Evolutionary conservation across 2,113 vertebrate species (phyloP), one percentile per base, ranked within the genome.

Genomic region (Aramus guarauna): DNA sequence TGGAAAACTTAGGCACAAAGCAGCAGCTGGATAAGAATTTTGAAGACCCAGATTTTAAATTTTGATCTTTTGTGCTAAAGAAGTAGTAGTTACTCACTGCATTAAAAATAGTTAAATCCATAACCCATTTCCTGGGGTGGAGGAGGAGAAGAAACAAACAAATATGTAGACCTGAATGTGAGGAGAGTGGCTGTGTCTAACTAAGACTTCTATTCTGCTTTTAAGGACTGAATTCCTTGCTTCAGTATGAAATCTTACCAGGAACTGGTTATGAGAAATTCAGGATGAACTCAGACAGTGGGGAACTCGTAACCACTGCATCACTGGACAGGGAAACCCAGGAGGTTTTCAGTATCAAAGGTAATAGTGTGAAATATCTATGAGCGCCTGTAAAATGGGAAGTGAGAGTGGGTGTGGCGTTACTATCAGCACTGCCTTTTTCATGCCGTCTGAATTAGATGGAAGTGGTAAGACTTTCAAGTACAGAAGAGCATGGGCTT

Each of bases 241-340:
- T 99, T 95, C 98, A 60, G 56, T 99, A 99, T 98, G 98, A 99
- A 97, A 98, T 99, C 82, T 75, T 99, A 91, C 98, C 99, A 4
- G 98, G 98, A n/a, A 47, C 97, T 11, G 98, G 98, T n/a, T 99
- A 98, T 89, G 98, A 97, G 79, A 96, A 98, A 73, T 99, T 99
- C 85, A 96, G 96, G 95, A 98, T 99, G 85, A 98, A 98, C 95
- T 96, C 96, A 0, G 95, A 98, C 62, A 99, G 97, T 16, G 99
- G 99, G 56, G 98, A 99, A 85, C 96, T 99, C 3, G 34, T 96
- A 85, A 99, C 99, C 56, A 41, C 97, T 62, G 91, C 97, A 47
- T 91, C 91, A 32, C 97, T 99, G 92, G 99, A 99, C 98, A 97
- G 99, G 94, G 99, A 99, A 96, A 72, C 96, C 56, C 98, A 99